phyloP scores from a whole-genome alignment of 2,113 vertebrate genomes.

The Hippocampus barbouri region DNA sequence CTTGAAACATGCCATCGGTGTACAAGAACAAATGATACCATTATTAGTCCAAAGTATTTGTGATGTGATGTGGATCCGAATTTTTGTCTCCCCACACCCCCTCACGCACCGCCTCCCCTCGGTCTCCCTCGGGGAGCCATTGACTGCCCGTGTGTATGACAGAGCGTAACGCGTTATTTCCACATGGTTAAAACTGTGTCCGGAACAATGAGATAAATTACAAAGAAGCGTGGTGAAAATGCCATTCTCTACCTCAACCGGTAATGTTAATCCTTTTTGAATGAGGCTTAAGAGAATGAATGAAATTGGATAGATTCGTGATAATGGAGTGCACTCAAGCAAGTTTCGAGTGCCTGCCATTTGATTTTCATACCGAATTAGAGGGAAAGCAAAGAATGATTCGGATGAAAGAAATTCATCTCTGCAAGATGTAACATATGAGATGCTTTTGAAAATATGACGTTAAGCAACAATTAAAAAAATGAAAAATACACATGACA shows the following conservation, averaged over 20 bases:
- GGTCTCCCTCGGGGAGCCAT: background rate
- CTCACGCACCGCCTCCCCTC: background rate
- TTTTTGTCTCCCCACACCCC: background rate
- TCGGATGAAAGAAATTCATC: background rate
- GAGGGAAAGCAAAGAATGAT: background rate
- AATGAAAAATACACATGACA: background rate
- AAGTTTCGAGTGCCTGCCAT: constrained; percentile 9
- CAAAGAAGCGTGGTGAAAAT: background rate
- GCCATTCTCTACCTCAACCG: background rate
- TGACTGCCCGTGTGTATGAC: constrained; percentile 5
- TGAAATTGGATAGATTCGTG: constrained; percentile 9
- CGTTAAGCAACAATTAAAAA: background rate
- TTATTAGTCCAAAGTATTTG: background rate
- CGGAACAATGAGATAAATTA: constrained; percentile 9
- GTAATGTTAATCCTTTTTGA: constrained; percentile 8
- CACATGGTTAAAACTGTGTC: constrained; percentile 10
- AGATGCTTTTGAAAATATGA: constrained; percentile 2
- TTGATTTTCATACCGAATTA: constrained; percentile 4
- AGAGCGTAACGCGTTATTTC: constrained; percentile 2
- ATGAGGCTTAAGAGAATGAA: constrained; percentile 6
- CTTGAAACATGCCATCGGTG: background rate
- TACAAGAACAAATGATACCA: too few species aligned
- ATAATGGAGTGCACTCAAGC: background rate
- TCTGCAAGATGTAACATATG: background rate
- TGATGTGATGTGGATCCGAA: background rate